Evolutionary conservation across 2,113 vertebrate genomes (phyloP), one percentile per base, ranked within the genome.

Genomic region (Eolophus roseicapilla): DNA sequence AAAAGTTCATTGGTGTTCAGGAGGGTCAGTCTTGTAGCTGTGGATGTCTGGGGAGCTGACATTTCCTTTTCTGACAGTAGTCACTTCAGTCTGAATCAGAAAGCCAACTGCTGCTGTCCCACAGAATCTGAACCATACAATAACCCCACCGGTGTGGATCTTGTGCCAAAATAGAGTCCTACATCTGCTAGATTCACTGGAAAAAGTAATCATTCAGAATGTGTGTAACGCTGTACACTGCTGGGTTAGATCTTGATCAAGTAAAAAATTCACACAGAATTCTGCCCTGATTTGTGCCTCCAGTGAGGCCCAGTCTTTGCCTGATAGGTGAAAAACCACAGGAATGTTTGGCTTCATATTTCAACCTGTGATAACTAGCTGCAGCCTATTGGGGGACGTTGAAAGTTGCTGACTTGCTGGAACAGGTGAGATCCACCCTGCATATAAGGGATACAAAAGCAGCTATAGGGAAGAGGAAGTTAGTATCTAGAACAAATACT

Each of bases 281-380:
- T 93, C 43, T 77, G 17, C 20, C 82, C n/a, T 70, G 70, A 80
- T 78, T 65, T 93, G 23, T 55, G 85, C 50, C 46, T 92, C 59
- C 28, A 55, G 29, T 23, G 41, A 92, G 55, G 14, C 39, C 16
- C 9, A 67, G 33, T 70, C 43, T 94, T 88, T 86, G 31, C n/a
- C 28, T 70, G 79, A 77, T 39, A 53, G 41, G 33, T 63, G 28
- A 55, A 92, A 95, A 96, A 55, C 75, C 92, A 75, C 79, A 81
- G 68, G 90, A 87, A 94, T 96, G 67, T 82, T 90, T 88, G 74
- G n/a, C 53, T 91, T 71, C 84, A 82, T 88, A 86, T 82, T 95
- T 91, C 33, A 62, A 17, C 79, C 29, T 88, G 78, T 85, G 85
- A 93, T 76, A 91, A 46, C 80, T 92, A 64, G 80, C 50, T 83